Conservation (phyloP, 2,888 invertebrate genomes). For the Maniola hyperantus region DNA sequence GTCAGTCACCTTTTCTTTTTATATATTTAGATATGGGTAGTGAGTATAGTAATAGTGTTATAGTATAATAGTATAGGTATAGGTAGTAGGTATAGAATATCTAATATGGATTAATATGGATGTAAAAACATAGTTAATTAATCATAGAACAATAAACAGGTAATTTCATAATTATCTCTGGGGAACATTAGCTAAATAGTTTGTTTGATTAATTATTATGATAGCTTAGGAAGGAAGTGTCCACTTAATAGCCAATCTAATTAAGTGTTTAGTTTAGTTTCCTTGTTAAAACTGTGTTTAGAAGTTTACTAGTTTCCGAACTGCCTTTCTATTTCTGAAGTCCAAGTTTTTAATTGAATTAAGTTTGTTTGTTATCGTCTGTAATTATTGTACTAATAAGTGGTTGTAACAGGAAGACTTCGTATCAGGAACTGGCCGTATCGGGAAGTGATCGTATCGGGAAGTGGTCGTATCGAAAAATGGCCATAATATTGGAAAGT, state of each 20-base stretch:
- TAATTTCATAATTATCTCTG: no score
- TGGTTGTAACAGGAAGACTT: no score
- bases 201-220: neutral
- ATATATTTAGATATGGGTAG: no score
- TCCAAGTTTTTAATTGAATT: neutral
- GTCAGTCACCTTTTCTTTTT: no score
- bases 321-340: neutral
- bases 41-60: no score
- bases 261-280: constrained; percentile 5
- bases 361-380: neutral
- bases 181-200: no score
- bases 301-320: constrained; percentile 1
- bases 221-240: neutral
- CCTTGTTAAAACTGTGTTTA: constrained; percentile 8
- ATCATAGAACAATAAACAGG: neutral
- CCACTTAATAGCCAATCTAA: constrained; percentile 7
- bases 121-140: no score
- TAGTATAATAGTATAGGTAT: no score
- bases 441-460: neutral
- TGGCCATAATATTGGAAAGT: no score
- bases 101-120: no score
- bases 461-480: no score
- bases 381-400: neutral
- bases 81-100: no score
- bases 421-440: neutral